Evolutionary conservation across 2,797 vertebrate species (phyloP).

Genomic region (Notoglanidium macrostoma): DNA sequence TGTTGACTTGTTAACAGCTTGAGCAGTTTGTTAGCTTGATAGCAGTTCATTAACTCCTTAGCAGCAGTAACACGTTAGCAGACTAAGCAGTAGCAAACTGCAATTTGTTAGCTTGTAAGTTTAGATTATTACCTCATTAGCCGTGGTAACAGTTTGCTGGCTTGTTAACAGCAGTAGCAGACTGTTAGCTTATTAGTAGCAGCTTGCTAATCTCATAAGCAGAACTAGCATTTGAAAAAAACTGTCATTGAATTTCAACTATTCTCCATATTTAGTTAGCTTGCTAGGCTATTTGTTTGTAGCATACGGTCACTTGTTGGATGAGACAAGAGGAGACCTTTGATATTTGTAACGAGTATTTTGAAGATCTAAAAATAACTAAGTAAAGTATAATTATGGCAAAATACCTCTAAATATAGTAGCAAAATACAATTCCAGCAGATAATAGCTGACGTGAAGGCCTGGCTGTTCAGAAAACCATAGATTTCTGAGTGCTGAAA

Average conservation of each 20-base stretch:
- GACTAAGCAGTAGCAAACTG: background rate
- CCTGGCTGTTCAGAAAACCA: background rate
- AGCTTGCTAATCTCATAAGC: background rate
- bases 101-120: background rate
- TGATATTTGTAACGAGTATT: background rate
- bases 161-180: background rate
- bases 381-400: background rate
- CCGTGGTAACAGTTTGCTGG: background rate
- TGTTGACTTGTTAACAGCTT: background rate
- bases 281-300: background rate
- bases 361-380: background rate
- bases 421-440: background rate
- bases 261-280: background rate
- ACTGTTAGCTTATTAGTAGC: background rate
- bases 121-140: background rate
- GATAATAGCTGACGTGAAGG: background rate
- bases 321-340: background rate
- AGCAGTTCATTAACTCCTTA: background rate
- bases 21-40: background rate
- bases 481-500: background rate
- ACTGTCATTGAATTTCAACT: background rate
- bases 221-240: background rate
- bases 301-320: background rate
- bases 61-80: background rate
- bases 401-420: background rate